Evolutionary conservation across 2,888 invertebrate species (phyloP).

Genomic region (Lissocephala sabroskyi): DNA sequence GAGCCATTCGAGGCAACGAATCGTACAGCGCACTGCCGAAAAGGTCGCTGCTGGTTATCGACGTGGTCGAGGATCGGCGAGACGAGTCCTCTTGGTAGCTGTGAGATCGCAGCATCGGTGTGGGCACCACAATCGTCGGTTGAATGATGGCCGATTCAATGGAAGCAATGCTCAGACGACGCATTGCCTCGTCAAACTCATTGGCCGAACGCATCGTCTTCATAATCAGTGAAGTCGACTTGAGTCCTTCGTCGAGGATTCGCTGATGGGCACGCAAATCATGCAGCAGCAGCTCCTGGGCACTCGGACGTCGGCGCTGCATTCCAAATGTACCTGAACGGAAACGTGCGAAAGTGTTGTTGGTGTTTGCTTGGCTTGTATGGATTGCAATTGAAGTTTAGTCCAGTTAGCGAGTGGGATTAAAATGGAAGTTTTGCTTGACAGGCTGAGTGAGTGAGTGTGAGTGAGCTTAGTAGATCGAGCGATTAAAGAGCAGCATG

Average conservation of each 20-base stretch:
- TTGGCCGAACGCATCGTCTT: constrained; percentile 70
- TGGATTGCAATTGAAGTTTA: constrained; percentile 19
- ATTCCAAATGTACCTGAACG: not conserved
- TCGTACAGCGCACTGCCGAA: constrained; percentile 42
- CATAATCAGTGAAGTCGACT: constrained; percentile 72
- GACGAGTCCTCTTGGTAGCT: constrained; percentile 56
- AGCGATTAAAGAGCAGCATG: constrained; percentile 22
- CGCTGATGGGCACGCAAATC: constrained; percentile 65
- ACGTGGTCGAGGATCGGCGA: constrained; percentile 44
- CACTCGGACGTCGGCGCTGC: constrained; percentile 44
- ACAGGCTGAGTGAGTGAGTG: not conserved
- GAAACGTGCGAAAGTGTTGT: constrained; percentile 60
- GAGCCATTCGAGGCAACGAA: constrained; percentile 41
- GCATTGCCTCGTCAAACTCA: constrained; percentile 72
- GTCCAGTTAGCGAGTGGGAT: constrained; percentile 25
- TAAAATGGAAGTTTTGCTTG: not conserved
- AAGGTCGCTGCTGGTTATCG: constrained; percentile 42
- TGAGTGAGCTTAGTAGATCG: constrained; percentile 31
- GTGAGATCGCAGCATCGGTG: constrained; percentile 59
- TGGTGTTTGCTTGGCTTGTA: constrained; percentile 36
- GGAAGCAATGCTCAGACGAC: constrained; percentile 68
- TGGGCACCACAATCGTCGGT: constrained; percentile 53
- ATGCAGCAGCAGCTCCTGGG: constrained; percentile 59
- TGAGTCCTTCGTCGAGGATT: constrained; percentile 67
- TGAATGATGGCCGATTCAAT: constrained; percentile 56